Base-by-base conservation (phyloP, 1,140 invertebrate species). In the Drosophila santomea region DNA sequence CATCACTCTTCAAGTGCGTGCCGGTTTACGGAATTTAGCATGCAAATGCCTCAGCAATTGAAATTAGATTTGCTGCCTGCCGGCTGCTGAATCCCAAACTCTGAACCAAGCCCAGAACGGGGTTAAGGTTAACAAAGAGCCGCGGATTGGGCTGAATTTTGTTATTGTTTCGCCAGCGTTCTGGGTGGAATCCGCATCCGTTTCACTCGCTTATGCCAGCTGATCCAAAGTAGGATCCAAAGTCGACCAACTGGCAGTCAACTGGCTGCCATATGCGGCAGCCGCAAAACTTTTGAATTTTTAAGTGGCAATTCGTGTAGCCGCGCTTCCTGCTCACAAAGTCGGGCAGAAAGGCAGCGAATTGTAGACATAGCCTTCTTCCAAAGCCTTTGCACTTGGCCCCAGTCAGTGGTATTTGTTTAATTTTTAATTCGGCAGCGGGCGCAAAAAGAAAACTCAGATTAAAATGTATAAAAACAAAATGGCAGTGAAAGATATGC, bases 251-350 rank as follows among this genome's bases (percentile, higher is more conserved):
- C 28, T 6, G 39, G 23, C 20, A 20, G 20, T 20, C 28, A 52
- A 35, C 54, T 41, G 45, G 50, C 63, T 62, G 74, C 83, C 82
- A 85, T 85, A 85, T 85, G 82, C 83, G 83, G 41, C 75, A 75
- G 72, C 83, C 84, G 66, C 84, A 88, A 80, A 89, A 88, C 81
- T 90, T 82, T 90, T 90, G 86, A 90, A 90, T 90, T 90, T 90
- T 90, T 90, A 90, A 90, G 85, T 90, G 86, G 86, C 86, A 90
- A 82, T 82, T 85, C 82, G 81, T 86, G 85, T 90, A 82, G 69
- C 71, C 72, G 66, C 72, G 72, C 80, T 72, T 79, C 81, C 78
- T 84, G 68, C 60, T 32, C 38, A 39, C 38, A n/a, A 23, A 69
- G 66, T 68, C 60, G 67, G 48, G 23, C 60, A 54, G 10, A 35